Evolutionary conservation across 2,113 vertebrate species (phyloP), one percentile per base, ranked within the genome.

Genomic region (Peromyscus polionotus): DNA sequence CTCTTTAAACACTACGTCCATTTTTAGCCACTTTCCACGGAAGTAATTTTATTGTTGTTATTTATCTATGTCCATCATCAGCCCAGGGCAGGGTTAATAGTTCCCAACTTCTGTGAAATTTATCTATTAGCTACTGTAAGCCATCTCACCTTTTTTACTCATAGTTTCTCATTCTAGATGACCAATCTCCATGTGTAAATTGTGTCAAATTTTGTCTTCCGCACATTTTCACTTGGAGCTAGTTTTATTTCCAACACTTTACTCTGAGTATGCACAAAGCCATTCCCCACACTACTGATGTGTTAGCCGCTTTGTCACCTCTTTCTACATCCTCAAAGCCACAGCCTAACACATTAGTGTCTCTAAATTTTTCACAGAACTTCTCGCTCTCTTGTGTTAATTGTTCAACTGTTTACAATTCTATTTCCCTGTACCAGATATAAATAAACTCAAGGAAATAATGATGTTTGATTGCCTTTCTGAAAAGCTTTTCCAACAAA

Each of bases 11-110:
- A 7, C 16, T 73, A 5, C 72, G 1, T 91, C 39, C 3, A 76
- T 80, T 83, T 79, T 75, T 19, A 5, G 1, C 0, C 0, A 3
- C 31, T 2, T 28, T n/a, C 8, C 0, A 3, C 5, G 1, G 22
- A 0, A 19, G 33, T 28, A 1, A 7, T n/a, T 39, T 73, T 14
- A 42, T 36, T 77, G 26, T 33, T 7, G 57, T 20, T 85, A 48
- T 80, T 68, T 90, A 8, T 51, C n/a, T 48, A 0, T 59, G 4
- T 48, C 31, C 42, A 7, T 85, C 59, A 81, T 48, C 28, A 70
- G 48, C 1, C 48, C 2, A 17, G 2, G 9, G 2, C 42, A 73
- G 0, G 48, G 8, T 9, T 45, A 77, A 57, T 22, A 87, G 67
- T 3, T 5, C 16, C 59, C 2, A 7, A 0, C 20, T 22, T 81